Evolutionary conservation across 2,797 vertebrate species (phyloP).

Genomic region (Eremophila alpestris): DNA sequence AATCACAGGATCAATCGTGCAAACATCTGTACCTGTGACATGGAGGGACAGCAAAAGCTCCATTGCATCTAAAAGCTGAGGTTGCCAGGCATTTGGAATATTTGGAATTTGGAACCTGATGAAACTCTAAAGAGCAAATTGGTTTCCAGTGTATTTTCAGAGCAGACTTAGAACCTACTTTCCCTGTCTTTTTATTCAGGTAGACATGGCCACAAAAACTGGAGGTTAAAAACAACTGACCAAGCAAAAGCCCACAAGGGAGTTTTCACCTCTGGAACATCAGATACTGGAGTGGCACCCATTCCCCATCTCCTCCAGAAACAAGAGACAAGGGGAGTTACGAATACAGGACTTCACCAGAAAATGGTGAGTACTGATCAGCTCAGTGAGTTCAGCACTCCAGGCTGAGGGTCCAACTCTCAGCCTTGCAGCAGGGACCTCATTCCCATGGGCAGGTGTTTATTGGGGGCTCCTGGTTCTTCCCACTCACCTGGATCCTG

Average conservation of each 20-base stretch:
- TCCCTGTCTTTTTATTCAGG: neutral
- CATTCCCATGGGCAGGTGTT: neutral
- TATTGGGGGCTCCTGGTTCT: fast-evolving
- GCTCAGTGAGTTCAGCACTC: neutral
- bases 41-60: neutral
- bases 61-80: neutral
- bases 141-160: neutral
- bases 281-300: neutral
- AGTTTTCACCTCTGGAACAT: neutral
- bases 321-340: neutral
- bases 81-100: neutral
- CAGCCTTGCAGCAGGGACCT: neutral
- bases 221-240: neutral
- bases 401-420: neutral
- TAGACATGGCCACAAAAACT: neutral
- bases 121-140: neutral
- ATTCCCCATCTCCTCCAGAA: neutral
- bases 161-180: neutral
- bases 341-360: neutral
- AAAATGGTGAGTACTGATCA: neutral
- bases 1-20: neutral
- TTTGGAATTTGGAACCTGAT: too few relatives aligned
- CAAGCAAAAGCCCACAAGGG: neutral
- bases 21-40: neutral
- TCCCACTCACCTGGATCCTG: neutral